Conservation (phyloP, 2,797 vertebrate genomes). For the Sebastes taczanowskii region DNA sequence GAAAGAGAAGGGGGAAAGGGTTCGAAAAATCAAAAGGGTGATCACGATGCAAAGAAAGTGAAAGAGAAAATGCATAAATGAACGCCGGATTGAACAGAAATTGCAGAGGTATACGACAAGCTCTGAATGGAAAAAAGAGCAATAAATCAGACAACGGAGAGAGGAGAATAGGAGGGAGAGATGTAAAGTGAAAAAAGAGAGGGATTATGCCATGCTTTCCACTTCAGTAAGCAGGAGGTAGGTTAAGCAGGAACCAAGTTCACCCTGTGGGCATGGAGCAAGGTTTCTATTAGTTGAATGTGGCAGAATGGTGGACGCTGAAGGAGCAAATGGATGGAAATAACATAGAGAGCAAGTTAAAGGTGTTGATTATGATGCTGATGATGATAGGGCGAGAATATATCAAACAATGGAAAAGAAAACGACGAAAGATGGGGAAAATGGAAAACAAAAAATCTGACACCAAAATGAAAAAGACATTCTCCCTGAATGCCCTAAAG, state of each 20-base stretch:
- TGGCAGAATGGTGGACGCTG: neutral
- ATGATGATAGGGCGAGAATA: constrained; percentile 1
- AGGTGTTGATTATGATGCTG: constrained; percentile 2
- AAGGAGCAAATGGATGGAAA: neutral
- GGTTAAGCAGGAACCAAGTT: constrained; percentile 37
- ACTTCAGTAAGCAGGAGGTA: constrained; percentile 20
- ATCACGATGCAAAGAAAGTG: constrained; percentile 23
- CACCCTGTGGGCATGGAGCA: constrained; percentile 7
- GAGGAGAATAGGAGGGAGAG: neutral
- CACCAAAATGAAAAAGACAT: neutral
- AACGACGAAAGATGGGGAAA: neutral
- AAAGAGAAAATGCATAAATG: constrained; percentile 32
- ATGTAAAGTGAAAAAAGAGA: neutral
- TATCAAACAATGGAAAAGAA: neutral
- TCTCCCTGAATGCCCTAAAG: neutral
- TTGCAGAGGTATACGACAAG: constrained; percentile 3
- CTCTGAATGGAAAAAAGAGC: constrained; percentile 22
- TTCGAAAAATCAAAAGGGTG: constrained; percentile 5
- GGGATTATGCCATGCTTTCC: constrained; percentile 17
- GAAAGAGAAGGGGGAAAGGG: neutral
- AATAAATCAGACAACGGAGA: constrained; percentile 4
- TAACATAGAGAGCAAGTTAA: too few relatives aligned
- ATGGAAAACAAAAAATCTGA: neutral
- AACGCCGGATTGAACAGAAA: constrained; percentile 13
- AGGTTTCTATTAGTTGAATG: constrained; percentile 13